Conservation (phyloP, 2,113 vertebrate species). For the Circaetus cinerascens region DNA sequence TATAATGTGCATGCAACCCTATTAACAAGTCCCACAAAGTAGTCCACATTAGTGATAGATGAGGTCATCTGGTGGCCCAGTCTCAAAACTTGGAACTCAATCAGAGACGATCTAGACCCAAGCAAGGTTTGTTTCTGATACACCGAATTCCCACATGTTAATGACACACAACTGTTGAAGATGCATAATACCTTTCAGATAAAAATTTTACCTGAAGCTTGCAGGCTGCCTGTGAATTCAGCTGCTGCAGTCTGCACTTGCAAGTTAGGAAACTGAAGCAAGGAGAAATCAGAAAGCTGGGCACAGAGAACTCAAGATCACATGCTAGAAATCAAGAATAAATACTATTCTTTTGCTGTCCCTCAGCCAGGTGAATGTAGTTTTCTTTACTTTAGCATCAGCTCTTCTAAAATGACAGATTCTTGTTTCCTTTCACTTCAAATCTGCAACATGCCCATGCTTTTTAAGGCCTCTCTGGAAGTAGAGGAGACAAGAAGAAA, state of each 20-base stretch:
- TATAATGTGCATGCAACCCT: conserved; percentile 45
- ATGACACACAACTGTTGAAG: background rate
- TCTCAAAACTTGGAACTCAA: conserved; percentile 52
- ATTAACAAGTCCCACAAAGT: conserved; percentile 55
- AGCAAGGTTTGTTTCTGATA: background rate
- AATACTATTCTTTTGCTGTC: background rate
- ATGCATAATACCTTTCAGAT: background rate
- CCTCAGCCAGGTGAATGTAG: background rate
- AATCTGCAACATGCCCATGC: background rate
- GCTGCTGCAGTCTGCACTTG: background rate
- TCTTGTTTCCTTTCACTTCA: conserved; percentile 25
- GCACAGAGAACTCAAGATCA: background rate
- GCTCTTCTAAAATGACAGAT: conserved; percentile 28
- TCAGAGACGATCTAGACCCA: conserved; percentile 39
- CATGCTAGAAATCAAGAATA: conserved; percentile 3
- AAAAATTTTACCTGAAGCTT: background rate
- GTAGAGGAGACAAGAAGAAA: background rate
- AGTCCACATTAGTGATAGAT: background rate
- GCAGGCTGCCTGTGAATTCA: background rate
- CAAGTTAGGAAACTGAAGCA: background rate
- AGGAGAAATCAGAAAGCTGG: background rate
- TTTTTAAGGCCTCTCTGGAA: background rate
- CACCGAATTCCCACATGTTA: background rate
- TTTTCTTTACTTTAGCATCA: background rate
- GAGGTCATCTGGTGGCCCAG: background rate